A percentile compares a stretch with the other conserved stretches of the same genome.
These are phyloP conservation scores for Brenthis hecate DNA, from an alignment of 2,888 invertebrate species.

Conservation along the genomic window DNA sequence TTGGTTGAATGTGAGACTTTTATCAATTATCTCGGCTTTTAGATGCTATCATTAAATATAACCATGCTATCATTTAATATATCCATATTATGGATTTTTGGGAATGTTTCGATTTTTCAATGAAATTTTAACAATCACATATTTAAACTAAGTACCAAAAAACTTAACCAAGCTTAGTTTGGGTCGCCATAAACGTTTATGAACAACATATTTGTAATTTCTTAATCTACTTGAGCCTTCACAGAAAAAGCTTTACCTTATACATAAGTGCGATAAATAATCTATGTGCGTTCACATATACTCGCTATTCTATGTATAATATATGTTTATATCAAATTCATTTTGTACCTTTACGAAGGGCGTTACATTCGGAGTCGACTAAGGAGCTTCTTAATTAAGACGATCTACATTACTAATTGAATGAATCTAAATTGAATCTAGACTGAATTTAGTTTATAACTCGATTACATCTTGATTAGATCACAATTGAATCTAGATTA, in stretches of 20 bases:
- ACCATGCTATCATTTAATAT: no score
- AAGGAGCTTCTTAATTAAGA: slow-evolving; percentile 37
- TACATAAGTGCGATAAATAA: slow-evolving; percentile 44
- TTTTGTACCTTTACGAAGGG: slow-evolving; percentile 69
- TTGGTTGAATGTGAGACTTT: not conserved
- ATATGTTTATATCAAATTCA: slow-evolving; percentile 56
- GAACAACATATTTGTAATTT: not conserved
- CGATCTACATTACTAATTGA: slow-evolving; percentile 10
- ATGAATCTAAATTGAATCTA: slow-evolving; percentile 15
- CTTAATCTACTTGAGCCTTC: slow-evolving; percentile 35
- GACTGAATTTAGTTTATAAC: slow-evolving; percentile 11
- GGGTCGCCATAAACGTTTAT: not conserved
- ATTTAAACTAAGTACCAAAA: no score
- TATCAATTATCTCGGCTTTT: no score
- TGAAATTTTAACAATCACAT: no score
- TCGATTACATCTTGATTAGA: not conserved
- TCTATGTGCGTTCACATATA: slow-evolving; percentile 70
- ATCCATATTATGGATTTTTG: no score
- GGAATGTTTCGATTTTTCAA: no score
- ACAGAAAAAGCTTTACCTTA: slow-evolving; percentile 34
- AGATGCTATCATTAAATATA: no score
- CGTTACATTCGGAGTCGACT: slow-evolving; percentile 47
- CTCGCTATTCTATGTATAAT: slow-evolving; percentile 38
- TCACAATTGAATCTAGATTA: not conserved
- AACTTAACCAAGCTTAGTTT: no score